Conservation (phyloP, 1,140 invertebrate genomes). For the Saxidomus purpurata region DNA sequence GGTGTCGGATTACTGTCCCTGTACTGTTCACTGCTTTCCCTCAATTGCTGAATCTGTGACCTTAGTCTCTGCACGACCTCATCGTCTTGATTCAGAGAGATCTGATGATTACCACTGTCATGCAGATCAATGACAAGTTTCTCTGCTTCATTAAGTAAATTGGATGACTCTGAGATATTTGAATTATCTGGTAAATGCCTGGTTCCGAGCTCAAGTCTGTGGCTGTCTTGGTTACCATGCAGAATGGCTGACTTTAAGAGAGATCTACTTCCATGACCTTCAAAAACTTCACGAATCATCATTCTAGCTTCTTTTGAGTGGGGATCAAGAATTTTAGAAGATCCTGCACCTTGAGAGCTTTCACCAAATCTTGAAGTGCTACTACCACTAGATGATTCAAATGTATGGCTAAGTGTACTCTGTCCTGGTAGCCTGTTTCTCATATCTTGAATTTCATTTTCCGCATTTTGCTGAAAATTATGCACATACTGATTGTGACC, state of each 20-base stretch:
- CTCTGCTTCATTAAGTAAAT: slow-evolving; percentile 27
- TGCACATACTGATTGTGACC: not conserved
- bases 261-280: not conserved
- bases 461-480: not conserved
- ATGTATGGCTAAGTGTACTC: not conserved
- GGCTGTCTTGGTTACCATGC: not conserved
- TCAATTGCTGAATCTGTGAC: slow-evolving; percentile 40
- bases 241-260: slow-evolving; percentile 40
- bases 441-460: not conserved
- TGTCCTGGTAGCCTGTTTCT: not conserved
- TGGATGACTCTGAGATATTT: slow-evolving; percentile 12
- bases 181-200: slow-evolving; percentile 19
- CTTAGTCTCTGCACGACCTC: not conserved
- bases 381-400: not conserved
- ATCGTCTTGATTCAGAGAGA: slow-evolving; percentile 18
- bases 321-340: slow-evolving; percentile 42
- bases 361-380: not conserved
- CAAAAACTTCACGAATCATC: slow-evolving; percentile 44
- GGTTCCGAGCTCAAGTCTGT: not conserved
- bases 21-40: slow-evolving; percentile 10
- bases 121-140: slow-evolving; percentile 57
- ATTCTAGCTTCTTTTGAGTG: slow-evolving; percentile 54
- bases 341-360: not conserved
- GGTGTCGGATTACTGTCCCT: slow-evolving; percentile 4
- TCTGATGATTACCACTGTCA: slow-evolving; percentile 7